Evolutionary conservation across 2,888 invertebrate species (phyloP).

Genomic region (Orchesella flavescens): DNA sequence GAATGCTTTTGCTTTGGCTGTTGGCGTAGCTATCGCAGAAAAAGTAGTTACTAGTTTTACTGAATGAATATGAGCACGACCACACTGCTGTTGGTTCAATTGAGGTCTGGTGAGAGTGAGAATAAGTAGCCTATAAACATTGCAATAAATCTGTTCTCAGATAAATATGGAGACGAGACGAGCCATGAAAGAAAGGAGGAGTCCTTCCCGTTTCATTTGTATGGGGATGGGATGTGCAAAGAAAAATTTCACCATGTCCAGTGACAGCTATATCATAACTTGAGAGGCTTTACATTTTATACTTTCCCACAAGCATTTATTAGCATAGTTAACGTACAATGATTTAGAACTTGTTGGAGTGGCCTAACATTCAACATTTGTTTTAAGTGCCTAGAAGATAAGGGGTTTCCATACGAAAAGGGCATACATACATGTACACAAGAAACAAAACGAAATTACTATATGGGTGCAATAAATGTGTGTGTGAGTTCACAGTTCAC

Average conservation of each 20-base stretch:
- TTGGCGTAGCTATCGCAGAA: too few species aligned
- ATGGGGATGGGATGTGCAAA: neutral
- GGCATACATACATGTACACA: too few species aligned
- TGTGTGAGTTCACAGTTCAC: too few species aligned
- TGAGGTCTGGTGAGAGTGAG: constrained; percentile 1
- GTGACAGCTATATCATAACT: neutral
- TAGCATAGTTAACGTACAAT: neutral
- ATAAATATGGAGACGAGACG: constrained; percentile 6
- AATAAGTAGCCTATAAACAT: constrained; percentile 28
- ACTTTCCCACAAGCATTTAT: constrained; percentile 3
- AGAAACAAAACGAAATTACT: too few species aligned
- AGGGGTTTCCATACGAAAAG: too few species aligned
- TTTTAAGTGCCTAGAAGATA: too few species aligned
- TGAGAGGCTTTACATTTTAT: too few species aligned
- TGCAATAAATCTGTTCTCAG: constrained; percentile 34
- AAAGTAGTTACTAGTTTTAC: neutral
- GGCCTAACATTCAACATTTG: too few species aligned
- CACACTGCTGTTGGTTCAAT: constrained; percentile 29
- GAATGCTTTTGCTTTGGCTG: too few species aligned
- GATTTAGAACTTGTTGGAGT: too few species aligned
- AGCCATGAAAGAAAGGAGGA: constrained; percentile 2
- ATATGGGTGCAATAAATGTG: too few species aligned
- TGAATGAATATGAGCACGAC: constrained; percentile 29
- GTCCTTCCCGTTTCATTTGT: neutral
- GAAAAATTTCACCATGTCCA: neutral